Conservation (phyloP, 2,888 invertebrate species). For the Autographa pulchrina region DNA sequence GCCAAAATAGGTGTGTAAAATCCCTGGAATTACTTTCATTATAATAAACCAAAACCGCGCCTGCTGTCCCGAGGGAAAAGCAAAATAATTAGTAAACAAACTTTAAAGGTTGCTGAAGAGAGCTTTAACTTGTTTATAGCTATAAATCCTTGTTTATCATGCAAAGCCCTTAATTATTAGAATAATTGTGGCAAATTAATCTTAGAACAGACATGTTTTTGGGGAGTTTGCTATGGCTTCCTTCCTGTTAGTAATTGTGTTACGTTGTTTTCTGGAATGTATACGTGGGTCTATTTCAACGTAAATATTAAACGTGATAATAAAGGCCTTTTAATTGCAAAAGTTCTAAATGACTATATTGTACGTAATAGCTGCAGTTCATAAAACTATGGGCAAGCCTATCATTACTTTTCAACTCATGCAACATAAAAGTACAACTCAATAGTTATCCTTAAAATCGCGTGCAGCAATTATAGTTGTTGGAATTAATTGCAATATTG, state of each 20-base stretch:
- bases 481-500: not conserved
- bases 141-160: conserved; percentile 3
- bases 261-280: not conserved
- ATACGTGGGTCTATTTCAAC: not conserved
- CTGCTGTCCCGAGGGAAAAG: not conserved
- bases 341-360: not conserved
- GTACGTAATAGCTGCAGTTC: not conserved
- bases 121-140: not conserved
- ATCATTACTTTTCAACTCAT: not conserved
- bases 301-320: no score
- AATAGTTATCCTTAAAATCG: not conserved
- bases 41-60: conserved; percentile 24
- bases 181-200: conserved; percentile 4
- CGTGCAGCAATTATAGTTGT: not conserved
- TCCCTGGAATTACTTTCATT: conserved; percentile 19
- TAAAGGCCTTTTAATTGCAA: not conserved
- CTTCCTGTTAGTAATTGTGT: not conserved
- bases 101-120: not conserved
- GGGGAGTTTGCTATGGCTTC: not conserved
- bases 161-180: not conserved
- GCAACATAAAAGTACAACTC: conserved; percentile 1
- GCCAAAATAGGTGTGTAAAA: not conserved
- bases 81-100: not conserved
- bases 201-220: not conserved
- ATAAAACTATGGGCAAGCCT: not conserved